Evolutionary conservation across 2,797 vertebrate species (phyloP).

Genomic region (Onychomys torridus): DNA sequence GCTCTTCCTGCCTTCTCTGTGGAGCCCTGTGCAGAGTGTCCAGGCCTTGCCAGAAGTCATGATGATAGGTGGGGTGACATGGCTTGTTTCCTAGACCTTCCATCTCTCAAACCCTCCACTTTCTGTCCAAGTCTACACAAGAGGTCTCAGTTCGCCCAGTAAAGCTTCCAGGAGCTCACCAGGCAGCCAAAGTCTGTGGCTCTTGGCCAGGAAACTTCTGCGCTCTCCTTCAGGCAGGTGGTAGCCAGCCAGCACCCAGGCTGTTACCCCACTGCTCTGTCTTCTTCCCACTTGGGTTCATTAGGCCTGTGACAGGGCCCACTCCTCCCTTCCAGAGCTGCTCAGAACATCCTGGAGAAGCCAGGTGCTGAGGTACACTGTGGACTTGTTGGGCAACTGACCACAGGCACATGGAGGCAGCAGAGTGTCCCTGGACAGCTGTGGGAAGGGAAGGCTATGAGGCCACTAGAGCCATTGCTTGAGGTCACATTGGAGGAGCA

Average conservation of each 20-base stretch:
- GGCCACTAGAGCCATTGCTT: neutral
- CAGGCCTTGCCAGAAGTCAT: neutral
- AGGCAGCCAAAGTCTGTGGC: neutral
- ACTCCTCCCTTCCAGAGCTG: too few relatives aligned
- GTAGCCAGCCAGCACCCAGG: neutral
- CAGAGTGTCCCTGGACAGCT: neutral
- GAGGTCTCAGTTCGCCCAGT: neutral
- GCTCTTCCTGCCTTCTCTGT: neutral
- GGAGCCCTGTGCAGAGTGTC: neutral
- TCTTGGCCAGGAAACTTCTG: neutral
- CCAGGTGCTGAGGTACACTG: neutral
- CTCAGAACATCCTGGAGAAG: neutral
- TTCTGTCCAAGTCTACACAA: neutral
- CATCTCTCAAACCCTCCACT: too few relatives aligned
- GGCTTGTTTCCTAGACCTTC: neutral
- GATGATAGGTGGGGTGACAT: rapidly evolving
- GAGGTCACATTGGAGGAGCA: neutral
- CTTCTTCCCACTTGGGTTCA: neutral
- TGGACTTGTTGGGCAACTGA: neutral
- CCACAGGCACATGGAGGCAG: neutral
- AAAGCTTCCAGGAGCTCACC: neutral
- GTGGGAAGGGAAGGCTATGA: neutral
- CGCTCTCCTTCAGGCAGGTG: neutral
- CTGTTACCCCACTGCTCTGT: neutral
- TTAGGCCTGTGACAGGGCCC: neutral